Evolutionary conservation across 2,888 invertebrate species (phyloP), one percentile per base, ranked within the genome.

Genomic region (Eumerus sabulonum): DNA sequence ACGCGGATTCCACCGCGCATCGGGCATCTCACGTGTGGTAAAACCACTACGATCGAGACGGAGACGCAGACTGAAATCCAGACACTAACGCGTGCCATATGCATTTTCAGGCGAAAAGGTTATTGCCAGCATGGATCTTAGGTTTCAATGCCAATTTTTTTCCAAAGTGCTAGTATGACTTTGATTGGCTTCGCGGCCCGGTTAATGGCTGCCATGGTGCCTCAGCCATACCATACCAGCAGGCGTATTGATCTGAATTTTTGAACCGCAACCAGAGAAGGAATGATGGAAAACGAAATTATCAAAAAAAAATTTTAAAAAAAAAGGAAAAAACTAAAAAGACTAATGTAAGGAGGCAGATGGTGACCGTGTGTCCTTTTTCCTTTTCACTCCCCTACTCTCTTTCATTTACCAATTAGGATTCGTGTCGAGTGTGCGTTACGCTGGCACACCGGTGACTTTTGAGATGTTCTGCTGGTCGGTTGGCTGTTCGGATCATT

Each of bases 161-260:
- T 53, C 53, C 42, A 54, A n/a, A n/a, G n/a, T 73, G 53, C 44
- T 48, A 62, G 63, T 63, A 63, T 63, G 74, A 68, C 68, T 79
- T 79, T 79, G 79, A 74, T 70, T 73, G 79, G 79, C 79, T 79
- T 79, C 79, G 79, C 68, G 79, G 74, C 68, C 74, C 68, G 79
- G 74, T 74, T 74, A 74, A 64, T 68, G 74, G 74, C 68, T 64
- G 59, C 35, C 14, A 12, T 38, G 38, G 51, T 62, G 53, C 27
- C 11, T n/a, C n/a, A 51, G 13, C 27, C 27, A 27, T n/a, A 17
- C 53, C 68, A 68, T 62, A 68, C 62, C 76, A 72, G 72, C 72
- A 72, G 67, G 66, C 71, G 54, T 27, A 45, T n/a, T 60, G 50
- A 66, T 71, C 12, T 48, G 50, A 66, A 76, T 16, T 72, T 60